phyloP scores from a whole-genome alignment of 1,140 invertebrate genomes.

The Drosophila kanapiae region DNA sequence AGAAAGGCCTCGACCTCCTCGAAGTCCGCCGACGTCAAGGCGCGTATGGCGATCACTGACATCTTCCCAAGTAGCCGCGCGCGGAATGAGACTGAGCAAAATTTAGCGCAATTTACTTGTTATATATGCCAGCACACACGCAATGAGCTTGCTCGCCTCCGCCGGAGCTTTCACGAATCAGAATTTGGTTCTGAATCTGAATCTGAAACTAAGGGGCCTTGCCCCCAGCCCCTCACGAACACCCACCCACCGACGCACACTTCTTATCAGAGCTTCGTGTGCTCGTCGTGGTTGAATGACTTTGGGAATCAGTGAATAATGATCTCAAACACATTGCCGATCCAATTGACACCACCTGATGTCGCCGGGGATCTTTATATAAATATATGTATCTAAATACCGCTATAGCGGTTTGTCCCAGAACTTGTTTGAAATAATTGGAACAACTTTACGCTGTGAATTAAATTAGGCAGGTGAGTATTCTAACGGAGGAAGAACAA shows the following conservation, averaged over 20 bases:
- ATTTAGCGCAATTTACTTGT: slow-evolving; percentile 39
- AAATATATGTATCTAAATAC: no score
- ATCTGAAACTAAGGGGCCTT: neutral
- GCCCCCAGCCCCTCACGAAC: neutral
- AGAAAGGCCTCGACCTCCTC: slow-evolving; percentile 47
- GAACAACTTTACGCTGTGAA: no score
- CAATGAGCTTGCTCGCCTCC: slow-evolving; percentile 23
- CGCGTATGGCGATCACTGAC: slow-evolving; percentile 39
- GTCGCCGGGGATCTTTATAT: neutral
- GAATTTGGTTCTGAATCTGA: slow-evolving; percentile 15
- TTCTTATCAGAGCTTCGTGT: slow-evolving; percentile 28
- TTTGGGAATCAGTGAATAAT: neutral
- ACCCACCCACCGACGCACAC: slow-evolving; percentile 12
- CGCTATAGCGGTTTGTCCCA: neutral
- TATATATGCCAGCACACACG: slow-evolving; percentile 32
- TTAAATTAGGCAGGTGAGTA: no score
- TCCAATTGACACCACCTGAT: slow-evolving; percentile 4
- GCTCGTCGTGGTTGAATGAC: slow-evolving; percentile 29
- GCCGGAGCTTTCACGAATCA: slow-evolving; percentile 26
- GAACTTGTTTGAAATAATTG: neutral
- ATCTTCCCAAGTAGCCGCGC: slow-evolving; percentile 21
- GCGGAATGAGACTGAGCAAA: slow-evolving; percentile 42
- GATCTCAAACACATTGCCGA: neutral
- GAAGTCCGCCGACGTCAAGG: slow-evolving; percentile 30
- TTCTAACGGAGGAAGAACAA: no score